Percentiles rank a stretch among this genome's conserved stretches.
phyloP scores from a whole-genome alignment of 2,113 vertebrate species.

The Vireo altiloquus region DNA sequence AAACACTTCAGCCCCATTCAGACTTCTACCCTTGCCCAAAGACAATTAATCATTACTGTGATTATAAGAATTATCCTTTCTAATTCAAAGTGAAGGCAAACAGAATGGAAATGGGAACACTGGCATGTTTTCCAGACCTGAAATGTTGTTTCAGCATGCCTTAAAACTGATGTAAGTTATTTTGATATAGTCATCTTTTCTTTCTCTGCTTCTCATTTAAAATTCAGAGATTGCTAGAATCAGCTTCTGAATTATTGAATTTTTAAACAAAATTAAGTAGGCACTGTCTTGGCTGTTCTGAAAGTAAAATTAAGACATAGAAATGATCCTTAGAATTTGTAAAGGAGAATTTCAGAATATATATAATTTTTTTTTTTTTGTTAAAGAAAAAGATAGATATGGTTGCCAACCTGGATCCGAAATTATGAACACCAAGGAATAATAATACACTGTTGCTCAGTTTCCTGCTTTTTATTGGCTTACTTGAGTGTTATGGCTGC shows the following conservation, averaged over 20 bases:
- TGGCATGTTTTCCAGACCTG: not conserved
- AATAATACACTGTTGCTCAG: not conserved
- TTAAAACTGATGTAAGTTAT: not conserved
- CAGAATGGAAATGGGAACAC: not conserved
- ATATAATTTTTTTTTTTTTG: not conserved
- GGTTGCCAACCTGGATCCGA: not conserved
- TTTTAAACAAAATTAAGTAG: not conserved
- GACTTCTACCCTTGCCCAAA: not conserved
- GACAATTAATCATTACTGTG: not conserved
- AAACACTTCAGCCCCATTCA: not conserved
- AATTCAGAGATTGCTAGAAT: not conserved
- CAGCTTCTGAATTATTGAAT: not conserved
- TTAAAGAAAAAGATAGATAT: not conserved
- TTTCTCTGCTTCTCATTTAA: not conserved
- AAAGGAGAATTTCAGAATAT: not conserved
- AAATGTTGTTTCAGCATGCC: not conserved
- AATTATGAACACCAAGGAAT: not conserved
- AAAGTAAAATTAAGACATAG: not conserved
- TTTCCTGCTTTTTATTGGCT: conserved; percentile 21
- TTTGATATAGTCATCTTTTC: not conserved
- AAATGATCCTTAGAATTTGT: not conserved
- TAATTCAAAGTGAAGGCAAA: not conserved
- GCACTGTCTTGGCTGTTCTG: not conserved
- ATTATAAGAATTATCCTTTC: not conserved
- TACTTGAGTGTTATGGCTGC: not conserved